phyloP scores from a whole-genome alignment of 2,797 vertebrate species.

The Sarcophilus harrisii region DNA sequence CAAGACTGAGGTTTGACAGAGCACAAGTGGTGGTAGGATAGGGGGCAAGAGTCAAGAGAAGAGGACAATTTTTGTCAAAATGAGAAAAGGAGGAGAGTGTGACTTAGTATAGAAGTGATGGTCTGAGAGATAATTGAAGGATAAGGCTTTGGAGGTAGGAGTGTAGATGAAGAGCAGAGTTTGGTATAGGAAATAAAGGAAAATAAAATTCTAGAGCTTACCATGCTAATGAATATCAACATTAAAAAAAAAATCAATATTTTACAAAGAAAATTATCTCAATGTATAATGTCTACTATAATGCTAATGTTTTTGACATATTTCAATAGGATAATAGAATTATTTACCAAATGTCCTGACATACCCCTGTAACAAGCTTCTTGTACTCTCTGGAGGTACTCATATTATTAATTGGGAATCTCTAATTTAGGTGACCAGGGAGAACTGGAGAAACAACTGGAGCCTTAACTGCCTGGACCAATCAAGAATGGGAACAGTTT shows the following conservation, averaged over 20 bases:
- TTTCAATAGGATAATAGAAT: not conserved
- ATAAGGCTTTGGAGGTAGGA: not conserved
- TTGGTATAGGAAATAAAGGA: not conserved
- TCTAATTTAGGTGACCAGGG: not conserved
- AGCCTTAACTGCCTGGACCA: not conserved
- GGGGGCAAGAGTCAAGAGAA: too few relatives aligned
- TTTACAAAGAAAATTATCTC: not conserved
- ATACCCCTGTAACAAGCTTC: not conserved
- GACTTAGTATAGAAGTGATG: not conserved
- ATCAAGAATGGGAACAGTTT: not conserved
- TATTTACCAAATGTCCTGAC: not conserved
- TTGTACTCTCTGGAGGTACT: not conserved
- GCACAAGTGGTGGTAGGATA: too few relatives aligned
- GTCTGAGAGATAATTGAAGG: not conserved
- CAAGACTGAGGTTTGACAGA: too few relatives aligned
- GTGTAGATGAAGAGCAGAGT: not conserved
- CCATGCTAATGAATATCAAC: not conserved
- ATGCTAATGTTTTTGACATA: not conserved
- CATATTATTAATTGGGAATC: not conserved
- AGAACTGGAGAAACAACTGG: not conserved
- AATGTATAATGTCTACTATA: not conserved
- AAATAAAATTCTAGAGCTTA: not conserved
- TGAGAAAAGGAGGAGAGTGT: not conserved
- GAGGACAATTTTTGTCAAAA: not conserved
- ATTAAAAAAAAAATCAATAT: not conserved